These are phyloP conservation scores for Phortica magna DNA, from an alignment of 2,888 invertebrate species.

Conservation along the genomic window DNA sequence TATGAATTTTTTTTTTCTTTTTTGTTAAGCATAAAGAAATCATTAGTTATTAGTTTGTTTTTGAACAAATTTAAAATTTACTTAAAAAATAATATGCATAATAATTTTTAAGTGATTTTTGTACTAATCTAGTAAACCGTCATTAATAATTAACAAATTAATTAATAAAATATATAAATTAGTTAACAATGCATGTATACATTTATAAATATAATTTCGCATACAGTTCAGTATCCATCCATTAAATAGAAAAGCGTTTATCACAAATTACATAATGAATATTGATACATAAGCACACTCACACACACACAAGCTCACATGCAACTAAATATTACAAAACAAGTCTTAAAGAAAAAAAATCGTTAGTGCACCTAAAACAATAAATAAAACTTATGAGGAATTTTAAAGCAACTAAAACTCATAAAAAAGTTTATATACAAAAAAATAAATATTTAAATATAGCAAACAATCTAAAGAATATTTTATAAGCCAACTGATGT, in stretches of 20 bases:
- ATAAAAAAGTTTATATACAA: background rate
- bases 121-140: background rate
- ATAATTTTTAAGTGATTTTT: slow-evolving; percentile 1
- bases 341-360: slow-evolving; percentile 17
- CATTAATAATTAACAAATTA: background rate
- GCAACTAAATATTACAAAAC: slow-evolving; percentile 33
- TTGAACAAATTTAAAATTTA: slow-evolving; percentile 48
- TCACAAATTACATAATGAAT: slow-evolving; percentile 49
- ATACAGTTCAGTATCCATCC: slow-evolving; percentile 59
- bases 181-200: slow-evolving; percentile 4
- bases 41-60: slow-evolving; percentile 56
- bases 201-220: slow-evolving; percentile 7
- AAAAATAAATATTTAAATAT: background rate
- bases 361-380: slow-evolving; percentile 33
- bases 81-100: background rate
- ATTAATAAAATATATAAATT: slow-evolving; percentile 29
- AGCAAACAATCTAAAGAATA: background rate
- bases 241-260: slow-evolving; percentile 45
- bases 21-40: background rate
- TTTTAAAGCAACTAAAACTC: slow-evolving; percentile 9
- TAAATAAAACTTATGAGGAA: slow-evolving; percentile 46
- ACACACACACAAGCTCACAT: slow-evolving; percentile 34
- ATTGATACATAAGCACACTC: slow-evolving; percentile 4
- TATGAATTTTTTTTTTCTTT: background rate
- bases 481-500: background rate